These are phyloP conservation scores for Diorhabda carinulata DNA, from an alignment of 1,140 invertebrate species.

Conservation along the genomic window DNA sequence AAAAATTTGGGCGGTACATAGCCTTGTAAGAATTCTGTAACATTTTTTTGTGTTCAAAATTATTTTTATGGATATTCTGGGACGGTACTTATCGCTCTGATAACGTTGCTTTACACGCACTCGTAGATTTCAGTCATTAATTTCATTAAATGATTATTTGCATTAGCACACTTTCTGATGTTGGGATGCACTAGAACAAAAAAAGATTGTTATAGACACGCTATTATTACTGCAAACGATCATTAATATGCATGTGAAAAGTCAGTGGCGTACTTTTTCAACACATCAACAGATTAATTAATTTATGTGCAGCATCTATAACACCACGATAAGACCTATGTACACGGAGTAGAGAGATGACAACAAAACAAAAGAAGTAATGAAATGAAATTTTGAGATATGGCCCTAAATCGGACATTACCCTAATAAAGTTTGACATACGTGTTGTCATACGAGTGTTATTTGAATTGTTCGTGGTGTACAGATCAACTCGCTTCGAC, in stretches of 20 bases:
- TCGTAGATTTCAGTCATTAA: neutral
- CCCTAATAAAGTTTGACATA: too few species aligned
- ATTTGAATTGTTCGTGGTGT: too few species aligned
- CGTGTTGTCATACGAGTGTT: too few species aligned
- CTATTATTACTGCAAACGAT: neutral
- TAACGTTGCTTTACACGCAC: neutral
- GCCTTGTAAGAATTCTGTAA: slow-evolving; percentile 41
- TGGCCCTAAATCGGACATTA: too few species aligned
- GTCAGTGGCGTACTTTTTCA: neutral
- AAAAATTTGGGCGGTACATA: slow-evolving; percentile 84
- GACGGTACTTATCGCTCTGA: neutral
- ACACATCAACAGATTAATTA: too few species aligned
- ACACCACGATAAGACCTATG: too few species aligned
- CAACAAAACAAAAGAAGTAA: too few species aligned
- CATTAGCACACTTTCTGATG: slow-evolving; percentile 15
- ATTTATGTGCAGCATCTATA: too few species aligned
- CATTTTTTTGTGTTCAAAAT: slow-evolving; percentile 18
- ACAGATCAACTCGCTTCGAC: too few species aligned
- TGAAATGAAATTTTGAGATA: too few species aligned
- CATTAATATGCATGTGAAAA: neutral
- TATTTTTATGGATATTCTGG: neutral
- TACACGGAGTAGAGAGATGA: too few species aligned
- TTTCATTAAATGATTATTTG: slow-evolving; percentile 9
- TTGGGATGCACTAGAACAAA: slow-evolving; percentile 2
- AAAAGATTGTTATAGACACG: neutral